Percentiles rank a stretch among this genome's conserved stretches.
phyloP scores from a whole-genome alignment of 2,113 vertebrate species.

The Petrocephalus microphthalmus region DNA sequence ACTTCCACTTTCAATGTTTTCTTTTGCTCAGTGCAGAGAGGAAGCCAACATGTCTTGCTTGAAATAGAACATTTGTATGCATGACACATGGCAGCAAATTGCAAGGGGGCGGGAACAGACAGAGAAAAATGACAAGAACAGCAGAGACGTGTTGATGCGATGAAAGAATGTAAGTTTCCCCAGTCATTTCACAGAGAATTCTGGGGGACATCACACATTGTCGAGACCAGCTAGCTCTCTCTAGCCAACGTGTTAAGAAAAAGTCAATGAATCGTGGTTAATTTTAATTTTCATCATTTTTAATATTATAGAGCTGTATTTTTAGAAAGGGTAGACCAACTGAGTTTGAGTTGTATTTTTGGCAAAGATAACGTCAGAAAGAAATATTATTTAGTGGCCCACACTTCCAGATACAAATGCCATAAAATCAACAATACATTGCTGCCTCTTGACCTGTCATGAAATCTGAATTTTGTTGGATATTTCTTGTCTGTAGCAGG shows the following conservation, averaged over 20 bases:
- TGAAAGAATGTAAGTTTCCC: background rate
- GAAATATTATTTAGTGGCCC: background rate
- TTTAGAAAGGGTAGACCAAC: background rate
- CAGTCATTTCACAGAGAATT: background rate
- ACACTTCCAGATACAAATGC: background rate
- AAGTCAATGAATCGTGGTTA: background rate
- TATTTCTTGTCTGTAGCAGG: background rate
- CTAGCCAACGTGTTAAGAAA: background rate
- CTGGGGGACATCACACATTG: background rate
- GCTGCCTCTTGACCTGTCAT: background rate
- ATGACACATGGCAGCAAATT: background rate
- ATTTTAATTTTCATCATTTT: background rate
- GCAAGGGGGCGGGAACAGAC: background rate
- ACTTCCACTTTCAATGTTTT: background rate
- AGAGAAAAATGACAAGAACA: constrained; percentile 1
- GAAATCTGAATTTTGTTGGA: background rate
- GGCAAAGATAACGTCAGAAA: background rate
- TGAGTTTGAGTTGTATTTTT: background rate
- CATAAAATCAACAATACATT: background rate
- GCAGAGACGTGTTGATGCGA: background rate
- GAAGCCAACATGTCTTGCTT: background rate
- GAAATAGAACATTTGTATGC: background rate
- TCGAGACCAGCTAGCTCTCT: background rate
- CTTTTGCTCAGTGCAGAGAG: background rate
- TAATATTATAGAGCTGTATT: background rate